Base-by-base conservation (phyloP, 2,797 vertebrate genomes). In the Sebastes nivosus region DNA sequence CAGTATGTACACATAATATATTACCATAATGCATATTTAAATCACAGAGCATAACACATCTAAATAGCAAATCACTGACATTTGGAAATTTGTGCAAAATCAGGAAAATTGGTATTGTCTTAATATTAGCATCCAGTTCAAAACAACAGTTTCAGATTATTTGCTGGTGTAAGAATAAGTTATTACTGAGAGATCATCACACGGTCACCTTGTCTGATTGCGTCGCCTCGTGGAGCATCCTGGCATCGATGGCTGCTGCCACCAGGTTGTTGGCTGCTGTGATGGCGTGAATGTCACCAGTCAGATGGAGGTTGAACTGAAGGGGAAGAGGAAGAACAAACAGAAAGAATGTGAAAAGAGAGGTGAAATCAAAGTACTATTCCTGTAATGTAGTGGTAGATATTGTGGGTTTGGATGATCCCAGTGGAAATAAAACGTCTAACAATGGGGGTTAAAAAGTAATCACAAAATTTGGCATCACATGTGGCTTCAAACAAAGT, bases 291-390 rank as follows among this genome's bases (percentile, higher is more conserved):
- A 99, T 99, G 93, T 99, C 99, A 55, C 99, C 99, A 2, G 99
- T 99, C 89, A 99, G 97, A 84, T 99, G 99, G 77, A 99, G 98
- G 93, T 99, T 99, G 90, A 99, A 99, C 98, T 99, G 74, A 27
- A 93, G 86, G 64, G 67, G 5, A 59, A 50, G 1, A 36, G 2
- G 27, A 24, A 30, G 6, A 32, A 29, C 2, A 11, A 52, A 63
- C 18, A 55, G 6, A 67, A 8, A 54, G 1, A 24, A 8, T 60
- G 18, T 59, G 6, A 63, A 4, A 4, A 8, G 0, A 50, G 2
- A 61, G 8, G 6, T n/a, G 4, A 29, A 13, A 30, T 29, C 5
- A 8, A 70, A 25, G 29, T 18, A 22, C 30, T 55, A 12, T 24
- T 20, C 18, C 5, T 65, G 58, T 42, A 20, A 20, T 65, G 46